These are phyloP conservation scores for Carlito syrichta DNA, from an alignment of 2,113 vertebrate genomes.

Conservation along the genomic window DNA sequence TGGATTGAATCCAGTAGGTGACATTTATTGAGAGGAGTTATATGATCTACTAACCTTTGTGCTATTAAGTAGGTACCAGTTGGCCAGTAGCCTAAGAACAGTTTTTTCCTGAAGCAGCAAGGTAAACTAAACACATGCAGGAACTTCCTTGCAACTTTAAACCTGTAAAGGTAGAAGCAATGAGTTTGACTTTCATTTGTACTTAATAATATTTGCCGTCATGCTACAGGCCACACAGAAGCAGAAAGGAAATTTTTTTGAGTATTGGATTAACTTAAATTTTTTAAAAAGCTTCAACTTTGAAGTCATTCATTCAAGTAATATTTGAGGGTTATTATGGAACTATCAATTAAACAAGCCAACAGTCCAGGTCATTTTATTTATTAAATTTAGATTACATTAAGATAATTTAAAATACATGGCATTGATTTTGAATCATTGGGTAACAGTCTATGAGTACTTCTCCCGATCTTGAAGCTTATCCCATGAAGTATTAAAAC, in stretches of 20 bases:
- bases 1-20: background rate
- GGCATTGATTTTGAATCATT: background rate
- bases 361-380: background rate
- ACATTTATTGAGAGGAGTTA: background rate
- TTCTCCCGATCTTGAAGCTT: background rate
- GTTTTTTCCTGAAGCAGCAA: background rate
- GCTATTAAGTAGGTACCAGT: background rate
- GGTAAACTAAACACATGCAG: background rate
- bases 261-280: conserved; percentile 32
- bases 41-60: background rate
- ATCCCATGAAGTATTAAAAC: background rate
- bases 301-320: conserved; percentile 13
- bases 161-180: background rate
- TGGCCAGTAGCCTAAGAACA: background rate
- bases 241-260: background rate
- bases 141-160: background rate
- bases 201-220: background rate
- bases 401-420: conserved; percentile 31
- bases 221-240: background rate
- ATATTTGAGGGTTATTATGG: conserved; percentile 19
- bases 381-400: conserved; percentile 31
- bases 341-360: background rate
- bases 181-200: background rate
- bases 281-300: background rate
- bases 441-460: background rate